Evolutionary conservation across 2,888 invertebrate species (phyloP), one percentile per base, ranked within the genome.

Genomic region (Eumerus sabulonum): DNA sequence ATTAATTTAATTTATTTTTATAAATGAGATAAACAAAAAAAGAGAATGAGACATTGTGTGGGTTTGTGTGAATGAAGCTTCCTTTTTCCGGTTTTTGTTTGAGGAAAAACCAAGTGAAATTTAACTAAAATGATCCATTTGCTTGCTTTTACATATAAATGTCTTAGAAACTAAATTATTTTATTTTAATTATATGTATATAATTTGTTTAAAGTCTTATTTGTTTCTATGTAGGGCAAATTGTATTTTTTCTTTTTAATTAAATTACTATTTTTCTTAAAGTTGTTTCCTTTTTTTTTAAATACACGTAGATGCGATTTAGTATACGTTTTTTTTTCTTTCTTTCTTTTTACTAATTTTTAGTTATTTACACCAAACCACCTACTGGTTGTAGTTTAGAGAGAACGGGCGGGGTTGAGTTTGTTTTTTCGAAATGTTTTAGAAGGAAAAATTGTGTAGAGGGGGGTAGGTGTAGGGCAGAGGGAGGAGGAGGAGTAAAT

Each of bases 171-270:
- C 60, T 74, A 70, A 72, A 72, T 54, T 16, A 51, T 48, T 62
- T 66, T 54, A 40, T 50, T n/a, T 59, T 27, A 54, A 48, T 71
- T 68, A 63, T 74, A 62, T n/a, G n/a, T n/a, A n/a, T n/a, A 76
- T 81, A 76, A 66, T 81, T 74, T 74, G 54, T 79, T 81, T 76
- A 76, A 86, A 86, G 86, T 86, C 86, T 86, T 86, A 86, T 86
- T 86, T 83, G 86, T 86, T 86, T 86, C 86, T 83, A 86, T 85
- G 84, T 86, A 86, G 86, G 86, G 86, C 86, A 86, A 86, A 85
- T 74, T 82, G 67, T 82, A 27, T 27, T 27, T 27, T 27, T 27
- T 27, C 7, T 72, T 72, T 63, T 72, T 53, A 81, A 71, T 81
- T 72, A 76, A 59, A 44, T 77, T 68, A 62, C 59, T 66, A 36